Percentiles rank a stretch among this genome's conserved stretches.
These are phyloP conservation scores for Drosophila mayaguana DNA, from an alignment of 2,888 invertebrate species.

Conservation along the genomic window DNA sequence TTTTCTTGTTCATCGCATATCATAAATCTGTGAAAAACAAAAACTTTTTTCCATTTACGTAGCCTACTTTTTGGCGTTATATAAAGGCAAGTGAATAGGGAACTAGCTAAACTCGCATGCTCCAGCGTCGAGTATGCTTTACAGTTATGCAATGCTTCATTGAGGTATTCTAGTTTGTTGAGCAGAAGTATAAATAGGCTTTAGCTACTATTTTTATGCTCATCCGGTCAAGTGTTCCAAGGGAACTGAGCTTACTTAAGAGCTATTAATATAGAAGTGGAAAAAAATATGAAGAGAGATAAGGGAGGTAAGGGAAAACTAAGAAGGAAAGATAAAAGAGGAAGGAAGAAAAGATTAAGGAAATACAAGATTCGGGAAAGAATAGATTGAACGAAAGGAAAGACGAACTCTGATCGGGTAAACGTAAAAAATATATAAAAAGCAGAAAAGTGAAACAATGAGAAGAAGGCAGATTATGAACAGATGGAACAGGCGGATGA, in stretches of 20 bases:
- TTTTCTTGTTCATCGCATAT: constrained; percentile 18
- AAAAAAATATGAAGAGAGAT: too few relatives aligned
- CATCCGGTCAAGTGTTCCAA: background rate
- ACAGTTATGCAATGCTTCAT: background rate
- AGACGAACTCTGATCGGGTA: too few relatives aligned
- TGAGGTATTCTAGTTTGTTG: background rate
- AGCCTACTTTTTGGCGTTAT: constrained; percentile 32
- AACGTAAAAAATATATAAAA: too few relatives aligned
- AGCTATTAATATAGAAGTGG: background rate
- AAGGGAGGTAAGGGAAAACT: too few relatives aligned
- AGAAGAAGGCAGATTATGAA: too few relatives aligned
- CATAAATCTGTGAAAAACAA: constrained; percentile 13
- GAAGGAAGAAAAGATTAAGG: too few relatives aligned
- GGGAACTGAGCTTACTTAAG: background rate
- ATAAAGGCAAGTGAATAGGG: background rate
- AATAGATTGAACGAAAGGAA: too few relatives aligned
- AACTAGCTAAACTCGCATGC: too few relatives aligned
- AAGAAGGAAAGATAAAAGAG: too few relatives aligned
- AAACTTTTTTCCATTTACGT: constrained; percentile 23
- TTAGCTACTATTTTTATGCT: background rate
- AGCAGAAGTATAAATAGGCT: background rate
- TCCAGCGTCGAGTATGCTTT: background rate
- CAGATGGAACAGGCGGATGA: too few relatives aligned
- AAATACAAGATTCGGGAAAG: too few relatives aligned
- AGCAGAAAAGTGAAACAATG: too few relatives aligned